Percentiles rank a stretch among this genome's conserved stretches.
These are phyloP conservation scores for Hydrochoerus hydrochaeris DNA, from an alignment of 2,113 vertebrate genomes.

Conservation along the genomic window DNA sequence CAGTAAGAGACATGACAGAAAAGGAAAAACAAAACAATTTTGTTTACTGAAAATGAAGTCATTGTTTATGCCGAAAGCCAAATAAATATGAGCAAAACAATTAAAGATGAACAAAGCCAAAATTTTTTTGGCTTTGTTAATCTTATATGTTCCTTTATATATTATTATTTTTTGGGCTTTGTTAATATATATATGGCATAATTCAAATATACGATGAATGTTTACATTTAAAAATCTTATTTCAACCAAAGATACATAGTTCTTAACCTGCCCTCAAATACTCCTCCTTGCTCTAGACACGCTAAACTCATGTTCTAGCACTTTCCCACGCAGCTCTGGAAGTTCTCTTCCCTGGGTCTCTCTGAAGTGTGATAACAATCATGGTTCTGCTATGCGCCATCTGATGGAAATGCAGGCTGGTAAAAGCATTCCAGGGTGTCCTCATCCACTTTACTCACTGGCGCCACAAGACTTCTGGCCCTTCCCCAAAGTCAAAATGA, in stretches of 20 bases:
- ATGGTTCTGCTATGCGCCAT: not conserved
- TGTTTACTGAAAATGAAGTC: not conserved
- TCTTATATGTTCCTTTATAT: no score
- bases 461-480: not conserved
- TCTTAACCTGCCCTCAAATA: not conserved
- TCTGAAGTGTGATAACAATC: not conserved
- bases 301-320: not conserved
- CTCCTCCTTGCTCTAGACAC: not conserved
- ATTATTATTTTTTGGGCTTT: no score
- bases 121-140: no score
- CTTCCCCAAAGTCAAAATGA: not conserved
- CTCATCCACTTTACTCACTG: not conserved
- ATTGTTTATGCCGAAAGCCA: not conserved
- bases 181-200: not conserved
- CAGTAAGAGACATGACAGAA: not conserved
- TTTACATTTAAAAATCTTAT: not conserved
- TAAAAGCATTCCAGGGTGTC: not conserved
- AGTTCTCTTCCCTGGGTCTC: not conserved
- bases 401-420: not conserved
- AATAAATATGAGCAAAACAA: not conserved
- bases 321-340: not conserved
- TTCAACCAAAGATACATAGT: not conserved
- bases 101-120: not conserved
- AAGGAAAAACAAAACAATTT: not conserved
- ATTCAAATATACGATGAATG: not conserved